Percentiles rank a stretch among this genome's conserved stretches.
Conservation (phyloP, 2,113 vertebrate genomes). For the Dendrocopos noguchii region DNA sequence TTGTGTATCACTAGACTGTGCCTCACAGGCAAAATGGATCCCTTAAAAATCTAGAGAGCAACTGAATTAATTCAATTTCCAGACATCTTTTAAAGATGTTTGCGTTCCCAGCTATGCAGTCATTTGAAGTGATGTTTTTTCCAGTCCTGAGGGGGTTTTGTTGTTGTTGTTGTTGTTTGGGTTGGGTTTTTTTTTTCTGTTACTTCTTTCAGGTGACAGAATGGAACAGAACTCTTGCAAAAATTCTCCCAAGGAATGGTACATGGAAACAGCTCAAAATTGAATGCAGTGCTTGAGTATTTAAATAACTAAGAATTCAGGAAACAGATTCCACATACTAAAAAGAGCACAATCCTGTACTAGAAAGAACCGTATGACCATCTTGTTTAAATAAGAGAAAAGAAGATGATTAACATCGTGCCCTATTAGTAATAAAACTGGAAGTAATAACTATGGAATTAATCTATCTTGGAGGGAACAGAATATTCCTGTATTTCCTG, state of each 20-base stretch:
- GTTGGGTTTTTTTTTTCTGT: neutral
- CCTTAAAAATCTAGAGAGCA: slow-evolving; percentile 13
- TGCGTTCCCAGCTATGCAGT: neutral
- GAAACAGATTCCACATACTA: neutral
- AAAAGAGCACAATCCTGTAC: neutral
- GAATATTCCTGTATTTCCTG: slow-evolving; percentile 64
- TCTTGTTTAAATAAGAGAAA: slow-evolving; percentile 66
- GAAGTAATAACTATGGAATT: slow-evolving; percentile 62
- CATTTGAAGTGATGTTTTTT: neutral
- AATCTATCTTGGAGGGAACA: slow-evolving; percentile 57
- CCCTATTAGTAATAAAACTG: slow-evolving; percentile 63
- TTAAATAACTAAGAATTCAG: slow-evolving; percentile 26
- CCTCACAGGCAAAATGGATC: slow-evolving; percentile 1
- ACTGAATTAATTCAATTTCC: neutral
- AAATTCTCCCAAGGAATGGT: neutral
- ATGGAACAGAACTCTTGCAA: neutral
- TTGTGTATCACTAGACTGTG: neutral
- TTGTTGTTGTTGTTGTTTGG: no score
- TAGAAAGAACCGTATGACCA: slow-evolving; percentile 9
- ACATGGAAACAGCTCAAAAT: neutral
- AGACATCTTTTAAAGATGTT: neutral
- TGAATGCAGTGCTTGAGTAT: neutral
- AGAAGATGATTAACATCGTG: slow-evolving; percentile 53
- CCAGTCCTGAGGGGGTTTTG: neutral
- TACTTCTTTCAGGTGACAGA: neutral